Base-by-base conservation (phyloP, 2,888 invertebrate genomes). In the Pyrochroa serraticornis region DNA sequence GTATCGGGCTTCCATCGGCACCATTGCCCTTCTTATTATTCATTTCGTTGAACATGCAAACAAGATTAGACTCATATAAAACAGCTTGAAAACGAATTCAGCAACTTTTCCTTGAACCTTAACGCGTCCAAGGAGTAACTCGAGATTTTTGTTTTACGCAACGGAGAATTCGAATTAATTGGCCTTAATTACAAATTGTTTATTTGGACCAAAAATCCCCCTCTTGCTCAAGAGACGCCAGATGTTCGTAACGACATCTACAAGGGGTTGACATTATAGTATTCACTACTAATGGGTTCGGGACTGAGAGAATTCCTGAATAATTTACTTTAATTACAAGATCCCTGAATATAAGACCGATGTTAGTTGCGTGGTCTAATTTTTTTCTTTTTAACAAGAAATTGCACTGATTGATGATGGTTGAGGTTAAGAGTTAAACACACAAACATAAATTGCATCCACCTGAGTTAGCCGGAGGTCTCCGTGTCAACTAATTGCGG, bases 291-390 rank as follows among this genome's bases (percentile, higher is more conserved):
- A 56, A 56, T 45, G 56, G 42, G 33, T 49, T 35, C 35, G 9
- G 37, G 49, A 30, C 36, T 3, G 36, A 30, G 8, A 35, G 41
- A 49, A 49, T 51, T 35, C 51, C 44, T 51, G 41, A 51, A 51
- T 51, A 51, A 51, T 51, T 36, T 41, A 41, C 22, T 58, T 51
- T 53, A 57, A 61, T 57, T 61, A 57, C 38, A 49, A 54, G 54
- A 48, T 51, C 41, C 41, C 33, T 39, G 46, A 6, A 31, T 13
- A 45, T 35, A 45, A 45, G 37, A 47, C 22, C 22, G 22, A 22
- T 22, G 22, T 22, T 22, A 22, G 22, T 22, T 5, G 22, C n/a
- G 22, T 22, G 22, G n/a, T n/a, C n/a, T n/a, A 22, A 22, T 22
- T 22, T 22, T 22, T 22, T 2, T 2, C 22, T 22, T 22, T 2